phyloP scores from a whole-genome alignment of 2,113 vertebrate species.

The Stomatorhinus ivindoensis region DNA sequence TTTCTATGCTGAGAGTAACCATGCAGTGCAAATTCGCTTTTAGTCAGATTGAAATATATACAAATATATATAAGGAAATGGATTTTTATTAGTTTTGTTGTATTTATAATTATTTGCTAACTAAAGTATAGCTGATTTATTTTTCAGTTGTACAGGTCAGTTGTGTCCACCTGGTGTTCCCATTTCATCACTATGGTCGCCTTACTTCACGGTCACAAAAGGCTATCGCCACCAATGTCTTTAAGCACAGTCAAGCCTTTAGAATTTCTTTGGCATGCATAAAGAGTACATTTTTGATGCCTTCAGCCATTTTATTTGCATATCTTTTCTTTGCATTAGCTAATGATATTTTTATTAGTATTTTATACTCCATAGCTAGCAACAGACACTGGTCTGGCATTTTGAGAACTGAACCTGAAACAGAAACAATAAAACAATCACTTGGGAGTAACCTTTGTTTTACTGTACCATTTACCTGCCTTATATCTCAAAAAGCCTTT shows the following conservation, averaged over 20 bases:
- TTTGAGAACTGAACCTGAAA: constrained; percentile 54
- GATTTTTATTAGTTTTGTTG: constrained; percentile 23
- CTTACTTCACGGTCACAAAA: not conserved
- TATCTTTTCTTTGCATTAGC: constrained; percentile 20
- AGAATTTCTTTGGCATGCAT: not conserved
- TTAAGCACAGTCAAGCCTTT: not conserved
- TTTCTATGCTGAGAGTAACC: not conserved
- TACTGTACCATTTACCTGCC: not conserved
- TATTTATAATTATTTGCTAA: constrained; percentile 16
- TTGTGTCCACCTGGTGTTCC: not conserved
- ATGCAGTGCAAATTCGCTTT: not conserved
- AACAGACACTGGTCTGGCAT: constrained; percentile 41
- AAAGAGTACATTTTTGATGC: not conserved
- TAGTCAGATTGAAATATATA: not conserved
- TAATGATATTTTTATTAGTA: constrained; percentile 46
- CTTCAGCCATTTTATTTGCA: constrained; percentile 14
- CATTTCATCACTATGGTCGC: not conserved
- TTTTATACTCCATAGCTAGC: constrained; percentile 51
- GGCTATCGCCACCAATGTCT: not conserved
- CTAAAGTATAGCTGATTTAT: not conserved
- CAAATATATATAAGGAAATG: constrained; percentile 29
- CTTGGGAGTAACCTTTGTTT: not conserved
- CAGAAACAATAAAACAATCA: constrained; percentile 30
- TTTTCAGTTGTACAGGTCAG: constrained; percentile 1
- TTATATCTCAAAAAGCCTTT: not conserved